Percentiles rank a stretch among this genome's conserved stretches.
phyloP scores from a whole-genome alignment of 2,888 invertebrate genomes.

The Pegoplata infirma region DNA sequence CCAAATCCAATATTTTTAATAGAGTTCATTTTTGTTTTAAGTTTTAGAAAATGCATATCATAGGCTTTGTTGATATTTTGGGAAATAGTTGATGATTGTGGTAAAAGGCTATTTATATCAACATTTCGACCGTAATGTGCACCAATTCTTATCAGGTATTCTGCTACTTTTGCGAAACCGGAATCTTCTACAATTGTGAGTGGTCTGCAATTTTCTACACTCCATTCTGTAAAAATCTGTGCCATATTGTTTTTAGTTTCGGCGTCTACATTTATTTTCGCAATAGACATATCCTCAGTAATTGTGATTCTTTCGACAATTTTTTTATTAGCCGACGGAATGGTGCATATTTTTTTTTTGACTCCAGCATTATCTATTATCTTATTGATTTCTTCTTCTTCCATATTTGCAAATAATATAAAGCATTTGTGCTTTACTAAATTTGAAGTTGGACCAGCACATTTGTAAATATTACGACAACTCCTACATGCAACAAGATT shows the following conservation, averaged over 20 bases:
- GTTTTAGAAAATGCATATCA: constrained; percentile 14
- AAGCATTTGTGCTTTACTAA: constrained; percentile 47
- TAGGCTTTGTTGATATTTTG: constrained; percentile 49
- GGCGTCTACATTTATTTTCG: constrained; percentile 31
- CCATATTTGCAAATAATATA: neutral
- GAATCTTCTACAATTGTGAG: constrained; percentile 48
- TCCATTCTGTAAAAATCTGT: constrained; percentile 50
- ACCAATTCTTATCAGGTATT: constrained; percentile 39
- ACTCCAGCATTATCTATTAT: too few relatives aligned
- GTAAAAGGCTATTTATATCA: constrained; percentile 39
- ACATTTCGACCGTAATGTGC: constrained; percentile 52
- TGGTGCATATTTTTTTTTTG: too few relatives aligned
- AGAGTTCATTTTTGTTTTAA: constrained; percentile 38
- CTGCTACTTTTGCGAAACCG: constrained; percentile 43
- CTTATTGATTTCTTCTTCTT: too few relatives aligned
- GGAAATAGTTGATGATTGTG: constrained; percentile 53
- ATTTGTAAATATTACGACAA: constrained; percentile 42
- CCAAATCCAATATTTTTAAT: constrained; percentile 52
- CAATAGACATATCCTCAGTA: neutral
- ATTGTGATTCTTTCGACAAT: too few relatives aligned
- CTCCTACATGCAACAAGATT: constrained; percentile 32
- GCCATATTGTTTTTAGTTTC: constrained; percentile 32
- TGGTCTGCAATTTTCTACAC: constrained; percentile 46
- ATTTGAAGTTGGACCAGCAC: constrained; percentile 19
- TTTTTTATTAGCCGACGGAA: too few relatives aligned